phyloP scores from a whole-genome alignment of 2,888 invertebrate species.

The Dexiosoma caninum region DNA sequence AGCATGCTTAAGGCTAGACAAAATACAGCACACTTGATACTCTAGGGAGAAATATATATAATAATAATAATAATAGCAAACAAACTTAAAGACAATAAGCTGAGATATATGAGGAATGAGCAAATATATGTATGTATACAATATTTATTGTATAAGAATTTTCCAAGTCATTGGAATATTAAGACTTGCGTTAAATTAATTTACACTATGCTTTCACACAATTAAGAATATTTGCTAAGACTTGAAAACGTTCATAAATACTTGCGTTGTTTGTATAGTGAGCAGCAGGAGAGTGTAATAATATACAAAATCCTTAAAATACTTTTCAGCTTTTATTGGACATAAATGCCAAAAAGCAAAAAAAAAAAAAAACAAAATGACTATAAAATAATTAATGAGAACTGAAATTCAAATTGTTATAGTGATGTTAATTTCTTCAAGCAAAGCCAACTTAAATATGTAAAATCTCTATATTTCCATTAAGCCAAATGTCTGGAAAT shows the following conservation, averaged over 20 bases:
- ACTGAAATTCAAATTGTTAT: constrained; percentile 56
- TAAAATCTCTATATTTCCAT: background rate
- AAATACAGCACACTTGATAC: constrained; percentile 14
- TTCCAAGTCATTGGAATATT: constrained; percentile 72
- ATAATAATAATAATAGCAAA: constrained; percentile 17
- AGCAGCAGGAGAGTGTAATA: background rate
- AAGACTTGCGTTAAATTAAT: constrained; percentile 73
- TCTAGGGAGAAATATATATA: background rate
- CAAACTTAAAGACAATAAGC: constrained; percentile 1
- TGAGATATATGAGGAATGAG: background rate
- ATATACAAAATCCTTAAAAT: background rate
- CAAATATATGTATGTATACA: no score
- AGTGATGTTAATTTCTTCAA: background rate
- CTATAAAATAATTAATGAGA: constrained; percentile 71
- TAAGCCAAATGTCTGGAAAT: background rate
- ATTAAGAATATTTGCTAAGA: constrained; percentile 8
- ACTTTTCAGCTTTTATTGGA: background rate
- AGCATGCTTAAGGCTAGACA: constrained; percentile 58
- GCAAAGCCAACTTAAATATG: background rate
- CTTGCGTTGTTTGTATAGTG: background rate
- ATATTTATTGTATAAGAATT: no score
- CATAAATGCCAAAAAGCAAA: no score
- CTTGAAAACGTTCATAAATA: background rate
- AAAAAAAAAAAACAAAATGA: constrained; percentile 13
- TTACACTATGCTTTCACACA: constrained; percentile 66